Evolutionary conservation across 2,888 invertebrate genomes (phyloP), one percentile per base, ranked within the genome.

Genomic region (Magallana nippona): DNA sequence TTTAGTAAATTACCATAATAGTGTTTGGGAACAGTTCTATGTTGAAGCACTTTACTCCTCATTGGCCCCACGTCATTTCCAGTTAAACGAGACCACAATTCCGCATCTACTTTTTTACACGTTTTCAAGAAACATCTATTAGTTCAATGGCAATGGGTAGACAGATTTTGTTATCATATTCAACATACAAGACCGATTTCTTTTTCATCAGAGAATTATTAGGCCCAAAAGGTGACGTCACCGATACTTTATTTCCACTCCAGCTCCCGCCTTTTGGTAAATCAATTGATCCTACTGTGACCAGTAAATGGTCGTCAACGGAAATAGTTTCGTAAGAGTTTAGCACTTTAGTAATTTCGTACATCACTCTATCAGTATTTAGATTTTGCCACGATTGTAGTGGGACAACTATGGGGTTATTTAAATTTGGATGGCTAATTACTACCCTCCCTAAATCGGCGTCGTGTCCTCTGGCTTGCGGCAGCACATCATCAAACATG

Each of bases 401-500:
- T 17, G 86, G 86, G 22, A 88, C 86, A 17, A 88, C 83, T 17
- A 88, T 84, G 3, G 86, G 86, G 55, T 87, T 83, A 32, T 87
- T 84, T 19, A 87, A 56, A 57, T 81, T 79, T 0, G 83, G 82
- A 55, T 85, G 82, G 60, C 85, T 80, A 5, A 85, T 44, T 1
- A 85, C 81, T 11, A 85, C 85, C n/a, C 83, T 57, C 1, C 85
- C 85, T 32, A 85, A 83, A 83, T 85, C 83, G 32, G 82, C 85
- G 19, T 79, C 79, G 77, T 85, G 22, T n/a, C 82, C 85, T 71
- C 82, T 84, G 3, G 85, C 85, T 13, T 79, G 71, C 17, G 84
- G 78, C 82, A 87, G 56, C 13, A 79, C 55, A 13, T 44, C 79
- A 79, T 55, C 13, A 32, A 77, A 77, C 77, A 77, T 77, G 11